These are phyloP conservation scores for Monodelphis domestica DNA, from an alignment of 2,797 vertebrate genomes.

Conservation along the genomic window DNA sequence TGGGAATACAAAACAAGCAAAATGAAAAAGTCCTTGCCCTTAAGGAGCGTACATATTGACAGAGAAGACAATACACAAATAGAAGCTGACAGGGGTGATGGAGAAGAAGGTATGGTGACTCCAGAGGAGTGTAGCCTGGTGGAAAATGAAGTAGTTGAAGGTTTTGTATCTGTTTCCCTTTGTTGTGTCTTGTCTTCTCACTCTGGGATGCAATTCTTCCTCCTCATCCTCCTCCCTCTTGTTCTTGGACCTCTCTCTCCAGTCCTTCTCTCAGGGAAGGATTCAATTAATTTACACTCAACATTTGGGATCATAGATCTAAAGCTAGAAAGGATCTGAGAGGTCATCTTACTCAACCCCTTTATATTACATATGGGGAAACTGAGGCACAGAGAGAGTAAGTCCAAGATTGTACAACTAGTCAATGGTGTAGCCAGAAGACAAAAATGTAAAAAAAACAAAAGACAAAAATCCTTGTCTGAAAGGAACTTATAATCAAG, in stretches of 20 bases:
- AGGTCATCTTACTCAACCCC: not conserved
- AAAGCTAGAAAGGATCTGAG: not conserved
- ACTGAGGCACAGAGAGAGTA: not conserved
- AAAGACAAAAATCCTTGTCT: not conserved
- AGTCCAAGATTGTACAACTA: not conserved
- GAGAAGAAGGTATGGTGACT: not conserved
- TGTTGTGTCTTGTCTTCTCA: not conserved
- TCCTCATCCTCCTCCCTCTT: not conserved
- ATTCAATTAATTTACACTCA: not conserved
- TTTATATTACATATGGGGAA: not conserved
- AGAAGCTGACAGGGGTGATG: not conserved
- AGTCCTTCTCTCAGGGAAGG: not conserved
- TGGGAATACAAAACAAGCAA: not conserved
- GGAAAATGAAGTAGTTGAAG: not conserved
- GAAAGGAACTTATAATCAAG: not conserved
- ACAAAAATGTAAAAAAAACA: no score
- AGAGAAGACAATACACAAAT: not conserved
- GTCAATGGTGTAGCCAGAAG: not conserved
- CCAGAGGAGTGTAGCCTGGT: no score
- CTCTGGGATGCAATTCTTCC: no score
- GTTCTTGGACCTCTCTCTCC: not conserved
- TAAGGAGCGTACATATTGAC: not conserved
- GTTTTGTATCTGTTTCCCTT: not conserved
- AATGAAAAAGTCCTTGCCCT: not conserved
- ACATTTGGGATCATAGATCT: not conserved